Evolutionary conservation across 2,888 invertebrate genomes (phyloP).

Genomic region (Tenthredo distinguenda): DNA sequence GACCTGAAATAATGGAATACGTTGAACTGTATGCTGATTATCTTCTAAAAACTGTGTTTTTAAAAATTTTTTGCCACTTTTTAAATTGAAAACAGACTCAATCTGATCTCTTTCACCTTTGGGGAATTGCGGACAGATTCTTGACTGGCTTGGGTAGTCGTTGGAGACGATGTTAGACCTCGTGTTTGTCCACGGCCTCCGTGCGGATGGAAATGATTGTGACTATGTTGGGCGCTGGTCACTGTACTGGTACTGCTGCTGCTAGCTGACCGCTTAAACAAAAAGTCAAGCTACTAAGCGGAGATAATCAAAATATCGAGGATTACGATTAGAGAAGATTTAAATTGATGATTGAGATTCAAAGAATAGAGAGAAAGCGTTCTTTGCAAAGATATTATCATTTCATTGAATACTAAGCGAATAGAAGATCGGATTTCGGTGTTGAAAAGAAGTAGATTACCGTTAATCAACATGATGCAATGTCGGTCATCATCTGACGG

Average conservation of each 20-base stretch:
- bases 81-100: no score
- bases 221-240: slow-evolving; percentile 74
- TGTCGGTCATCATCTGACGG: slow-evolving; percentile 31
- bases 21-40: not conserved
- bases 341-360: not conserved
- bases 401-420: not conserved
- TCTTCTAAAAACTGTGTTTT: no score
- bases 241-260: slow-evolving; percentile 74
- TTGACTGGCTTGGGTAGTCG: slow-evolving; percentile 69
- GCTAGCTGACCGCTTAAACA: slow-evolving; percentile 70
- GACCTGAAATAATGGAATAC: slow-evolving; percentile 57
- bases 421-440: not conserved
- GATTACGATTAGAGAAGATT: not conserved
- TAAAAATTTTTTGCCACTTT: no score
- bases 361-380: not conserved
- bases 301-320: not conserved
- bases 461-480: slow-evolving; percentile 39
- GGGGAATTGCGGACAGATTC: slow-evolving; percentile 73
- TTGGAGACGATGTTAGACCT: slow-evolving; percentile 71
- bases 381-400: not conserved
- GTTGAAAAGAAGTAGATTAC: slow-evolving; percentile 23
- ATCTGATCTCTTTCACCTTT: slow-evolving; percentile 63
- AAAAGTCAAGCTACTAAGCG: slow-evolving; percentile 48
- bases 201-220: slow-evolving; percentile 72
- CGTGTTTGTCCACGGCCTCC: slow-evolving; percentile 71